Conservation (phyloP, 2,888 invertebrate species). For the Drosophila neotestacea region DNA sequence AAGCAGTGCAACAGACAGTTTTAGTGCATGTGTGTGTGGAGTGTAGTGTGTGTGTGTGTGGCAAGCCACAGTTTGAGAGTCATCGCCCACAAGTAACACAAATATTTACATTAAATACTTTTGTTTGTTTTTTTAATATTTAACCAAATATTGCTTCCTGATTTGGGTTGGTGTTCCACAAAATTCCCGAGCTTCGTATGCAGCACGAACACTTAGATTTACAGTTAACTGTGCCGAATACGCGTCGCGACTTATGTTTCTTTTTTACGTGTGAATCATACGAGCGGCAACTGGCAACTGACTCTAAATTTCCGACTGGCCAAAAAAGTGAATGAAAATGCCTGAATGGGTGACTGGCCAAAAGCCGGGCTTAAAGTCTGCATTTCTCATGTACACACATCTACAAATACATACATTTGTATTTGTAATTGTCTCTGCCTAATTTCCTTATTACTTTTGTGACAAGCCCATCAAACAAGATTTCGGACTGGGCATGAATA, state of each 20-base stretch:
- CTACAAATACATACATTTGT: neutral
- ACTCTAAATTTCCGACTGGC: slow-evolving; percentile 44
- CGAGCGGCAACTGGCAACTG: slow-evolving; percentile 61
- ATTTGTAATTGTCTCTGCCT: slow-evolving; percentile 21
- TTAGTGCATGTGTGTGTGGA: slow-evolving; percentile 4
- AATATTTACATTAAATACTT: slow-evolving; percentile 38
- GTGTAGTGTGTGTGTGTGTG: slow-evolving; percentile 8
- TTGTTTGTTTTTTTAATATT: slow-evolving; percentile 32
- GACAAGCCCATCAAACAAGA: slow-evolving; percentile 35
- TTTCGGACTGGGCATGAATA: slow-evolving; percentile 8
- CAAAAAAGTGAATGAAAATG: slow-evolving; percentile 48
- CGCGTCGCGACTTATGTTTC: slow-evolving; percentile 56
- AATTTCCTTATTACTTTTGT: slow-evolving; percentile 52
- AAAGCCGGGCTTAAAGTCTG: slow-evolving; percentile 32
- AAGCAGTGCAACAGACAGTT: slow-evolving; percentile 28
- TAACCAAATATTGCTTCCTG: slow-evolving; percentile 33
- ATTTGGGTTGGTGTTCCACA: slow-evolving; percentile 27
- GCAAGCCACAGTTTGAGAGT: slow-evolving; percentile 36
- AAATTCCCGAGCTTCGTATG: slow-evolving; percentile 53
- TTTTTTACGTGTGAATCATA: slow-evolving; percentile 63
- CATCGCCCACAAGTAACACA: slow-evolving; percentile 22
- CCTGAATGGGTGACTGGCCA: slow-evolving; percentile 22
- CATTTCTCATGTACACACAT: slow-evolving; percentile 18
- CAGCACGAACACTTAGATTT: slow-evolving; percentile 41
- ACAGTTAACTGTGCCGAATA: slow-evolving; percentile 64